Conservation (phyloP, 1,140 invertebrate genomes). For the Apis dorsata region DNA sequence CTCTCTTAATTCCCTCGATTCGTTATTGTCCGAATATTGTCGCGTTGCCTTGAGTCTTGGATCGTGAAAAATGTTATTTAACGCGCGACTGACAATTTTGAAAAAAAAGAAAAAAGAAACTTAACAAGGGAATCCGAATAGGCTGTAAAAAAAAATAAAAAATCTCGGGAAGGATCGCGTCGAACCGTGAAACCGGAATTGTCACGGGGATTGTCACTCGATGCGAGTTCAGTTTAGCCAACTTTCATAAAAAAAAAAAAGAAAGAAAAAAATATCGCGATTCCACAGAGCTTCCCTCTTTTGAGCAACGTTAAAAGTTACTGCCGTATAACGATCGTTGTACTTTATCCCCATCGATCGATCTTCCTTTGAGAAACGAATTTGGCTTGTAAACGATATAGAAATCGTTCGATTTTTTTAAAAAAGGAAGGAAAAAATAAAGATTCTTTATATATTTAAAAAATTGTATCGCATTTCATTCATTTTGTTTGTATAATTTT, state of each 20-base stretch:
- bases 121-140: neutral
- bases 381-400: no score
- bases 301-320: slow-evolving; percentile 14
- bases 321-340: neutral
- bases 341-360: neutral
- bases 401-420: no score
- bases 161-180: neutral
- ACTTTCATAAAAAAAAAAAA: neutral
- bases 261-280: no score
- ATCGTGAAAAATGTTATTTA: no score
- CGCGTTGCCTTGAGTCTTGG: no score
- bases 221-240: neutral
- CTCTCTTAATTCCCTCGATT: no score
- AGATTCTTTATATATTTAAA: neutral
- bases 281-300: neutral
- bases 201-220: neutral
- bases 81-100: no score
- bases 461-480: neutral
- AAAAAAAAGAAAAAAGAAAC: no score
- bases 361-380: neutral
- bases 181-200: slow-evolving; percentile 7
- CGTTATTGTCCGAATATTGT: no score
- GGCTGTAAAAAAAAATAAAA: neutral
- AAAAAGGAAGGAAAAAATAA: no score
- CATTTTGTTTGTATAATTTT: neutral